These are phyloP conservation scores for Erythrolamprus reginae DNA, from an alignment of 2,113 vertebrate genomes.

Conservation along the genomic window DNA sequence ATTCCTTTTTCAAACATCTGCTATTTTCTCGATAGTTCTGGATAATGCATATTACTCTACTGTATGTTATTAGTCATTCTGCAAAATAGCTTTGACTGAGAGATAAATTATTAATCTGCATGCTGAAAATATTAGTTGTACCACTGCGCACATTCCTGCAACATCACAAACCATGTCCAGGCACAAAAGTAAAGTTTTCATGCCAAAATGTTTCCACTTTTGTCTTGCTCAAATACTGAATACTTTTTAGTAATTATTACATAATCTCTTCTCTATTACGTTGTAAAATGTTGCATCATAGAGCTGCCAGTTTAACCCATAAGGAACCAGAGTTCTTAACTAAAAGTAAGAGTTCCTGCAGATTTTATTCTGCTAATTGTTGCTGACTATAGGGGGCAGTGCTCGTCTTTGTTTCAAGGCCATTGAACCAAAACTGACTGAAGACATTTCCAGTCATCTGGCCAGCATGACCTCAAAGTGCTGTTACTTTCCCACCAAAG, in stretches of 20 bases:
- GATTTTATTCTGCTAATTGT: background rate
- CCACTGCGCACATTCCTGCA: background rate
- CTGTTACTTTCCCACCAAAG: background rate
- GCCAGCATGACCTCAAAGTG: background rate
- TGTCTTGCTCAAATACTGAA: constrained; percentile 20
- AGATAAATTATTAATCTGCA: background rate
- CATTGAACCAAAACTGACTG: background rate
- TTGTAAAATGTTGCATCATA: constrained; percentile 45
- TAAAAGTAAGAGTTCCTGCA: background rate
- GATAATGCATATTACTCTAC: background rate
- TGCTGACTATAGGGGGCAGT: background rate
- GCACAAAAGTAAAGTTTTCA: background rate
- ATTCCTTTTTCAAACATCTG: background rate
- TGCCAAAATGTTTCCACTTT: background rate
- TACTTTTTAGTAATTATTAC: background rate
- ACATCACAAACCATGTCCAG: background rate
- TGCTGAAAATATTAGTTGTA: background rate
- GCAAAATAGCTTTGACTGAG: background rate
- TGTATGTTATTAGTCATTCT: background rate
- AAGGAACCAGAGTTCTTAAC: constrained; percentile 38
- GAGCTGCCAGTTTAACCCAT: constrained; percentile 49
- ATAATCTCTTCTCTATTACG: constrained; percentile 43
- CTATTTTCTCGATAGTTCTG: background rate
- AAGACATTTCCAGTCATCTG: background rate
- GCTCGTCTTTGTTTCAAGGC: background rate